These are phyloP conservation scores for Harpalus rufipes DNA, from an alignment of 2,888 invertebrate genomes.

Conservation along the genomic window DNA sequence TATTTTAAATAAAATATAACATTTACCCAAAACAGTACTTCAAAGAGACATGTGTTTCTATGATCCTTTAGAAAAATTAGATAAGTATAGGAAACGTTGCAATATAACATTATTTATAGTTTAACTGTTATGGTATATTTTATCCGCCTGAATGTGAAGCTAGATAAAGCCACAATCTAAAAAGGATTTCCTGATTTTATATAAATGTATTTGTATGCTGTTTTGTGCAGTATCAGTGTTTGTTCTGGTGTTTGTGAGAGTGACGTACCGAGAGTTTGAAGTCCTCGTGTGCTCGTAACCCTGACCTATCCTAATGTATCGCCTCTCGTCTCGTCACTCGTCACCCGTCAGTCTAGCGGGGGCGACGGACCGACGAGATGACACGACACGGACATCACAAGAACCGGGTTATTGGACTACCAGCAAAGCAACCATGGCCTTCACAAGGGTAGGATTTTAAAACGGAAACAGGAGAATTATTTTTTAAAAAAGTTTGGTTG, in stretches of 20 bases:
- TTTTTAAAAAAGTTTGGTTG: too few relatives aligned
- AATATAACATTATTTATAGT: too few relatives aligned
- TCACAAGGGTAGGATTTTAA: neutral
- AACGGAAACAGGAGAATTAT: too few relatives aligned
- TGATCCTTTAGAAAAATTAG: too few relatives aligned
- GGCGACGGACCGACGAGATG: constrained; percentile 9
- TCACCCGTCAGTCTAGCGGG: constrained; percentile 41
- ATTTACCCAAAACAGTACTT: too few relatives aligned
- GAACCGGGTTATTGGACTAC: constrained; percentile 7
- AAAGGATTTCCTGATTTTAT: neutral
- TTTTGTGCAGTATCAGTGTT: neutral
- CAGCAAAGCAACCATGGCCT: neutral
- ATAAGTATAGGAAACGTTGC: too few relatives aligned
- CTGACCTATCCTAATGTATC: constrained; percentile 58
- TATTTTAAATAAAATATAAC: too few relatives aligned
- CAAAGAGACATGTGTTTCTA: too few relatives aligned
- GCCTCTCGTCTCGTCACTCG: constrained; percentile 4
- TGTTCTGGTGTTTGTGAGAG: neutral
- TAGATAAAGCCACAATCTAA: neutral
- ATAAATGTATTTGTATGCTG: neutral
- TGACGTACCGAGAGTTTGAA: neutral
- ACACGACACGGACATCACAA: neutral
- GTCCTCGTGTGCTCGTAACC: constrained; percentile 12
- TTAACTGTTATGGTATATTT: too few relatives aligned
- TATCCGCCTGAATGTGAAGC: neutral